Conservation (phyloP, 1,140 invertebrate species). For the Macrosteles quadrilineatus region DNA sequence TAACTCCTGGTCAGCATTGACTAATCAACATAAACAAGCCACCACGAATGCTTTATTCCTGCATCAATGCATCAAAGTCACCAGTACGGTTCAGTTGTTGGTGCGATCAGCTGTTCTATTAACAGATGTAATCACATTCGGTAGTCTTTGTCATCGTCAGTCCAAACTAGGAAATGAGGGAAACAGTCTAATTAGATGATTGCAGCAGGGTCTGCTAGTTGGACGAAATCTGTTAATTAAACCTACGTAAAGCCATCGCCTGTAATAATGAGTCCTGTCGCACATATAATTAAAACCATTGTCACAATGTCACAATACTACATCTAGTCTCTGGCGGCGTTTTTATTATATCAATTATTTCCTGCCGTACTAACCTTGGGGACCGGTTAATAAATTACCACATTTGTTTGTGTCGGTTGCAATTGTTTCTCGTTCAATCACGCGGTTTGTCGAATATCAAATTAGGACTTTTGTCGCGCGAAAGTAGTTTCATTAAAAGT, state of each 20-base stretch:
- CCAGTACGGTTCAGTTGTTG: too few species aligned
- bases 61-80: too few species aligned
- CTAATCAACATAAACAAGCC: too few species aligned
- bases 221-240: slow-evolving; percentile 5
- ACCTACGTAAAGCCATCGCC: background rate
- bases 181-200: too few species aligned
- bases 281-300: slow-evolving; percentile 12
- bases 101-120: too few species aligned
- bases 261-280: slow-evolving; percentile 7
- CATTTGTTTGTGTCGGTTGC: slow-evolving; percentile 8
- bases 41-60: too few species aligned
- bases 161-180: too few species aligned
- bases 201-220: too few species aligned
- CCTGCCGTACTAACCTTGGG: background rate
- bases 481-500: slow-evolving; percentile 26
- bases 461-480: slow-evolving; percentile 11
- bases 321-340: slow-evolving; percentile 2
- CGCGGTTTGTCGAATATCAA: slow-evolving; percentile 5
- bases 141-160: too few species aligned
- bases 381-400: slow-evolving; percentile 12
- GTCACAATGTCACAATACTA: background rate
- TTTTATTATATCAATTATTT: slow-evolving; percentile 24
- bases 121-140: too few species aligned
- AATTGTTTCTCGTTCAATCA: background rate
- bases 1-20: too few species aligned